Base-by-base conservation (phyloP, 2,113 vertebrate genomes). In the Gobio gobio region DNA sequence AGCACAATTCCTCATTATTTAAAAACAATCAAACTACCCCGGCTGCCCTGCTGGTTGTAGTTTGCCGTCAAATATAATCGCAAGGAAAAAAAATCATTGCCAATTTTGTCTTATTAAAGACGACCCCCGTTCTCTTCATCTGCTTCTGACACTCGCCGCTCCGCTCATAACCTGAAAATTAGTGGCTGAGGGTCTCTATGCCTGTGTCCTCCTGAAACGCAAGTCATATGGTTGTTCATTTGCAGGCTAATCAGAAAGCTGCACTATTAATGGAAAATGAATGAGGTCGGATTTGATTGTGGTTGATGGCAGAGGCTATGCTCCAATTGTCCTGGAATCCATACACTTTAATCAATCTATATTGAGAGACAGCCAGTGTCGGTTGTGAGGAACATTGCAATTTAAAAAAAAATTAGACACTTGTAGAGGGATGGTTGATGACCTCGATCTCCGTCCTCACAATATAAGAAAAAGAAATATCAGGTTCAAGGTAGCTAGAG, bases 251-350 rank as follows among this genome's bases (percentile, higher is more conserved):
- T 95, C 93, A 95, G 72, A 83, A 83, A 92, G 91, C 91, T 89
- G 92, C 90, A 89, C 90, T 92, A 94, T 92, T 93, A 94, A 94
- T 93, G 91, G 92, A 90, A 93, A 93, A 93, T 88, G 88, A 94
- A 94, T 91, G 89, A 87, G 92, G 85, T 86, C 89, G 90, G 88
- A 84, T 89, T 92, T 93, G 93, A 94, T 94, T 95, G 91, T 93
- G 91, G 91, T 91, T 94, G 92, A 94, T 94, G 93, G 92, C 92
- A 94, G 92, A 83, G 66, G 82, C 91, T 93, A 91, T 91, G 91
- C 91, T 91, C 90, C 93, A 93, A 93, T 93, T 94, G 92, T 93
- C 91, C 92, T 90, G 88, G 91, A 94, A 94, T 92, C 89, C 92
- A 92, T 89, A 92, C 89, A 85, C 83, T 84, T 74, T 87, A 88